phyloP scores from a whole-genome alignment of 2,113 vertebrate genomes.

The Myotis lucifugus region DNA sequence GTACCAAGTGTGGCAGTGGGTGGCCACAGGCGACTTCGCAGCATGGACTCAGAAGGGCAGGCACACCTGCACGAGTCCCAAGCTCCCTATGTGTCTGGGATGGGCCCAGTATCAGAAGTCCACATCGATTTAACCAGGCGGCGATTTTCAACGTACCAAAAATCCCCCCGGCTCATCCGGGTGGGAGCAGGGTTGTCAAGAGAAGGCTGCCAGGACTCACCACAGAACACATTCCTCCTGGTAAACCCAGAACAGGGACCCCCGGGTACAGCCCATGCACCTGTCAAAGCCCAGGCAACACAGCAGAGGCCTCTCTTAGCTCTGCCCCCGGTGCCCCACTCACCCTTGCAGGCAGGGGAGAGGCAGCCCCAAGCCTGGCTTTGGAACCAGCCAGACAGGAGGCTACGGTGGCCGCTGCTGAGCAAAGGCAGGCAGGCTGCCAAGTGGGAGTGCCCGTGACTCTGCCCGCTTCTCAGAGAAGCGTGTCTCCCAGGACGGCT shows the following conservation, averaged over 20 bases:
- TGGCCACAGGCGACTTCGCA: accelerated
- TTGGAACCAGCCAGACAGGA: not conserved
- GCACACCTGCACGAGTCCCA: accelerated
- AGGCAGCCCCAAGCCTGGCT: not conserved
- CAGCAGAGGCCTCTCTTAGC: not conserved
- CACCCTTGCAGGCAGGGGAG: not conserved
- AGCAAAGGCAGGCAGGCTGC: slow-evolving; percentile 41
- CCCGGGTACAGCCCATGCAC: not conserved
- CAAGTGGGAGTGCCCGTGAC: slow-evolving; percentile 68
- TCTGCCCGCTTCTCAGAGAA: slow-evolving; percentile 40
- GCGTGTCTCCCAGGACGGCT: not conserved
- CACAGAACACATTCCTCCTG: too few relatives aligned
- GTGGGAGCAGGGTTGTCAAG: accelerated
- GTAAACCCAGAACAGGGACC: not conserved
- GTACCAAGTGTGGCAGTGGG: accelerated
- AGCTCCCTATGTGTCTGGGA: not conserved
- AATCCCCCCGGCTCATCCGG: accelerated
- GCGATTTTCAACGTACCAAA: accelerated
- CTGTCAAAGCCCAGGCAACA: not conserved
- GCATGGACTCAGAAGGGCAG: not conserved
- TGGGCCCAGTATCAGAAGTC: accelerated
- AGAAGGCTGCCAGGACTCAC: not conserved
- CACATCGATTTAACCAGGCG: accelerated
- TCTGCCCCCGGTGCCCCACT: not conserved
- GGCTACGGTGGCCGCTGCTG: accelerated